Conservation (phyloP, 2,888 invertebrate genomes). For the Homarus gammarus region DNA sequence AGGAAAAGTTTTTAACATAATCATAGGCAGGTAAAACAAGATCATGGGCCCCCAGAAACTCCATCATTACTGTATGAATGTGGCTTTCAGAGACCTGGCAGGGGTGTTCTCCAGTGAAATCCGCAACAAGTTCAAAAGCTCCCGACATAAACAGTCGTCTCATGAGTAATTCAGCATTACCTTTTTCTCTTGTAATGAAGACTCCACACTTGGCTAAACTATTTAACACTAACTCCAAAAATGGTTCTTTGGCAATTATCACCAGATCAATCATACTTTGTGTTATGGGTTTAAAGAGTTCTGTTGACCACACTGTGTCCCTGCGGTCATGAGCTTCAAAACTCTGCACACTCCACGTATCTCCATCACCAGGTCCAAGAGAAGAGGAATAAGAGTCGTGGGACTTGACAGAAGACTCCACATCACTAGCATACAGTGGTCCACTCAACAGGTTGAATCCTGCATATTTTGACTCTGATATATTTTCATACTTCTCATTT, state of each 20-base stretch:
- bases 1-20: slow-evolving; percentile 30
- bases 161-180: slow-evolving; percentile 17
- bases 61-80: slow-evolving; percentile 42
- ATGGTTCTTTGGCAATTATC: slow-evolving; percentile 26
- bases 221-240: slow-evolving; percentile 52
- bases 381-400: slow-evolving; percentile 55
- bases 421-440: slow-evolving; percentile 58
- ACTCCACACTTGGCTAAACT: slow-evolving; percentile 51
- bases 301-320: slow-evolving; percentile 35
- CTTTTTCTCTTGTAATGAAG: slow-evolving; percentile 40
- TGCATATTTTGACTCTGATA: slow-evolving; percentile 16
- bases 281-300: slow-evolving; percentile 54
- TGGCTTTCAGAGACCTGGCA: slow-evolving; percentile 35
- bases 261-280: slow-evolving; percentile 58
- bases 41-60: slow-evolving; percentile 24
- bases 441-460: slow-evolving; percentile 49
- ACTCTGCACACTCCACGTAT: slow-evolving; percentile 50
- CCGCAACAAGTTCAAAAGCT: slow-evolving; percentile 25
- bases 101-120: slow-evolving; percentile 26
- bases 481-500: neutral
- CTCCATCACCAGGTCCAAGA: slow-evolving; percentile 33
- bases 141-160: slow-evolving; percentile 49
- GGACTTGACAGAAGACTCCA: slow-evolving; percentile 48
- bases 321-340: slow-evolving; percentile 56
- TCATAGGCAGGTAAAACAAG: slow-evolving; percentile 51